Evolutionary conservation across 2,888 invertebrate genomes (phyloP).

Genomic region (Dicyrtomina minuta): DNA sequence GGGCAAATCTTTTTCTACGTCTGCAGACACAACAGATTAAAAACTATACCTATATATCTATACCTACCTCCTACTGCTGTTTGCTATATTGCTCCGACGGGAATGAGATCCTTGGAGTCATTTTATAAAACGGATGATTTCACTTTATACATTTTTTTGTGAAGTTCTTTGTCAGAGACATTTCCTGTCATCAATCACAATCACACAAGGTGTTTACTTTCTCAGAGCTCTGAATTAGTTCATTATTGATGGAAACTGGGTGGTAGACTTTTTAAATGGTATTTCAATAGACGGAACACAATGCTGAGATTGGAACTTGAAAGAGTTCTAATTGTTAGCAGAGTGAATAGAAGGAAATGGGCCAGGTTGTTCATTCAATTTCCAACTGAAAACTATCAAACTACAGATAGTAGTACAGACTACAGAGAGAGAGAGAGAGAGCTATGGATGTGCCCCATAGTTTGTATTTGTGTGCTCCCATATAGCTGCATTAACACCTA

Average conservation of each 20-base stretch:
- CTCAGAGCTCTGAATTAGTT: slow-evolving; percentile 27
- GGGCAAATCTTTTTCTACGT: neutral
- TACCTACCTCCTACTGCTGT: too few relatives aligned
- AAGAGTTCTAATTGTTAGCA: slow-evolving; percentile 17
- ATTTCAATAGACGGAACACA: neutral
- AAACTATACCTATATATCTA: too few relatives aligned
- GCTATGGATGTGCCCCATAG: too few relatives aligned
- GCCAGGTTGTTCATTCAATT: slow-evolving; percentile 3
- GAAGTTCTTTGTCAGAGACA: slow-evolving; percentile 17
- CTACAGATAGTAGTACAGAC: too few relatives aligned
- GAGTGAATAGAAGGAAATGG: slow-evolving; percentile 22
- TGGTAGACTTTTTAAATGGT: slow-evolving; percentile 13
- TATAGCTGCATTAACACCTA: too few relatives aligned
- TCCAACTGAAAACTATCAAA: neutral
- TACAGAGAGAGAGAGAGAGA: too few relatives aligned
- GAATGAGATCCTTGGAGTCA: neutral
- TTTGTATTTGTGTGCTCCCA: too few relatives aligned
- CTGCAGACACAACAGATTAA: neutral
- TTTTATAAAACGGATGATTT: slow-evolving; percentile 22
- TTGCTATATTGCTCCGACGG: neutral
- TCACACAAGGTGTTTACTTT: slow-evolving; percentile 29
- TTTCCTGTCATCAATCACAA: slow-evolving; percentile 28
- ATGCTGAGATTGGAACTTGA: slow-evolving; percentile 7
- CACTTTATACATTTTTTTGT: slow-evolving; percentile 14
- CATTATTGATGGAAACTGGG: slow-evolving; percentile 25